Base-by-base conservation (phyloP, 2,888 invertebrate genomes). In the Chouioia cunea region DNA sequence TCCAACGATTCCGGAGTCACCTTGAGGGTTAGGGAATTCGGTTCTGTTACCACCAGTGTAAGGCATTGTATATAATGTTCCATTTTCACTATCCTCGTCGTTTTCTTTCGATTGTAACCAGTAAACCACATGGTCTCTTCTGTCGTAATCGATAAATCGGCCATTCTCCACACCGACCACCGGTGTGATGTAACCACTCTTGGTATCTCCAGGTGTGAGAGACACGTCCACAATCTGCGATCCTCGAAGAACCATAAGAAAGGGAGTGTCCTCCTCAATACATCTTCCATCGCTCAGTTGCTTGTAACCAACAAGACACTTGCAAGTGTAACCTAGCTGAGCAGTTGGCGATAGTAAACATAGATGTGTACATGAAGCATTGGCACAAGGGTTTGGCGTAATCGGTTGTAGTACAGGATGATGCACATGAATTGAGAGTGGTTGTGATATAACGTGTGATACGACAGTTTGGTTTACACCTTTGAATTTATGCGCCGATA, bases 381-480 rank as follows among this genome's bases (percentile, higher is more conserved):
- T 88, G 15, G 85, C 87, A 85, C 99, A 99, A 0, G 97, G 97
- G 75, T 93, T 92, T 0, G 89, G 86, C 16, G 90, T 88, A 72
- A 89, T 86, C 0, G 97, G 97, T 85, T 99, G 99, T 59, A 98
- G 87, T 0, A 96, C 94, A 0, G 97, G 95, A 86, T 99, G 99
- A 78, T 97, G 95, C 0, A 97, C 97, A 80, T 96, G 96, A 74
- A 99, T 95, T 10, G 97, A 97, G 4, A 98, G 88, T 0, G 98
- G 98, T 86, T 97, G 97, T 2, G 96, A 95, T 76, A 98, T 97
- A 67, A 97, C 87, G 84, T 97, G 97, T 0, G 96, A 96, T 0
- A 97, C 95, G 0, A 98, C 96, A 0, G 95, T 95, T 84, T 97
- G 96, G 83, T 97, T 97, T 27, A 91, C 89, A 16, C 98, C 97